Evolutionary conservation across 1,140 invertebrate species (phyloP).

Genomic region (Conus betulinus): DNA sequence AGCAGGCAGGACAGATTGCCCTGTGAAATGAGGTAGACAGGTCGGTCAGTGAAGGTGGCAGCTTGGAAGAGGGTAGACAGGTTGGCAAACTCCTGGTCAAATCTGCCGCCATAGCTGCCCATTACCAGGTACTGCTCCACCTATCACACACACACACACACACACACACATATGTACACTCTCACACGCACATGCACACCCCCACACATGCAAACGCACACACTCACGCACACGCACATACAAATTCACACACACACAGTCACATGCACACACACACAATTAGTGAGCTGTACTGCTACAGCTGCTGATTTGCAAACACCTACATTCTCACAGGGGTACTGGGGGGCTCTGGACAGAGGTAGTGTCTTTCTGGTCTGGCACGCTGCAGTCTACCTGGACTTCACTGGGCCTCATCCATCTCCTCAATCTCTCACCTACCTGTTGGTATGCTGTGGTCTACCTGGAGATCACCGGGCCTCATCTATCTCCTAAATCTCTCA

Average conservation of each 20-base stretch:
- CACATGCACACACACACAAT: background rate
- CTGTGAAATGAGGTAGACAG: conserved; percentile 45
- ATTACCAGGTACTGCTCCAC: conserved; percentile 44
- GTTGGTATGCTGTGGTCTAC: too few species aligned
- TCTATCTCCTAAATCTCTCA: too few species aligned
- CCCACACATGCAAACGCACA: too few species aligned
- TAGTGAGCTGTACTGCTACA: background rate
- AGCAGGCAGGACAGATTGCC: conserved; percentile 47
- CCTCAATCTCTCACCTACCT: too few species aligned
- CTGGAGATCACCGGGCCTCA: too few species aligned
- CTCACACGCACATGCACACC: background rate
- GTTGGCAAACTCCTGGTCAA: conserved; percentile 88
- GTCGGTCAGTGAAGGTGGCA: conserved; percentile 30
- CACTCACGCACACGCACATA: background rate
- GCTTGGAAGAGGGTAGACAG: conserved; percentile 83
- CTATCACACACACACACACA: background rate
- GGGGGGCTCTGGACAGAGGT: too few species aligned
- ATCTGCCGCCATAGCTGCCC: conserved; percentile 79
- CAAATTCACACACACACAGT: too few species aligned
- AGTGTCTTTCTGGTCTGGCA: too few species aligned
- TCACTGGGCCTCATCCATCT: too few species aligned
- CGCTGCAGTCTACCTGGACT: too few species aligned
- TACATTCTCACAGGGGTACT: too few species aligned
- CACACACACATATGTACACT: background rate
- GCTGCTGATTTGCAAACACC: background rate